Conservation (phyloP, 2,113 vertebrate genomes). For the Engraulis encrasicolus region DNA sequence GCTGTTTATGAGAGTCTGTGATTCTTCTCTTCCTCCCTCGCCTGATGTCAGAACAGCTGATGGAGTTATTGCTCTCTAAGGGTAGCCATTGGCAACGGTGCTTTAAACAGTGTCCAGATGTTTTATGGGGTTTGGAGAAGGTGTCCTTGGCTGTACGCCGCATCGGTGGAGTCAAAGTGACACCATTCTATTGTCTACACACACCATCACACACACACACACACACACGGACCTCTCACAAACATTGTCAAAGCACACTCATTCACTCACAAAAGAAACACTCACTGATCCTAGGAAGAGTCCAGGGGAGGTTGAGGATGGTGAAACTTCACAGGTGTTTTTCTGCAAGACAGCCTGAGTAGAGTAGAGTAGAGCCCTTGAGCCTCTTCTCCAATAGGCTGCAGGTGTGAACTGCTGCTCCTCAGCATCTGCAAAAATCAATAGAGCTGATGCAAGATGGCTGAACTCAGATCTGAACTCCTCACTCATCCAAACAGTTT, state of each 20-base stretch:
- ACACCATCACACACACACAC: neutral
- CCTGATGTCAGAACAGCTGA: neutral
- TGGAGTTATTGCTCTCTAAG: slow-evolving; percentile 1
- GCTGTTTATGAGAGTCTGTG: neutral
- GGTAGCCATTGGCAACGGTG: neutral
- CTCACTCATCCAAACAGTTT: too few species aligned
- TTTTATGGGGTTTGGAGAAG: slow-evolving; percentile 3
- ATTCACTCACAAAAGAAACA: slow-evolving; percentile 1
- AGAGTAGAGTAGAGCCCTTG: neutral
- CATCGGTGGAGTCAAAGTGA: neutral
- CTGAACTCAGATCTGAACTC: too few species aligned
- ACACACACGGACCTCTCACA: too few species aligned
- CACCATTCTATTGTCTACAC: neutral
- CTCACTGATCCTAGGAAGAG: neutral
- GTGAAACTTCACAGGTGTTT: neutral
- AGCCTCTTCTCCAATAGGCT: neutral
- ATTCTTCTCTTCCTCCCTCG: neutral
- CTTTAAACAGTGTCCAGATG: slow-evolving; percentile 9
- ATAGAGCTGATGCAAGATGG: too few species aligned
- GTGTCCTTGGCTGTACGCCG: neutral
- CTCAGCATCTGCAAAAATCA: too few species aligned
- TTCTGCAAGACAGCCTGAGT: neutral
- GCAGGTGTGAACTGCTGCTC: neutral
- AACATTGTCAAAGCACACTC: too few species aligned
- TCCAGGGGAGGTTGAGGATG: neutral